Conservation (phyloP, 2,888 invertebrate species). For the Lasioglossum villosulum region DNA sequence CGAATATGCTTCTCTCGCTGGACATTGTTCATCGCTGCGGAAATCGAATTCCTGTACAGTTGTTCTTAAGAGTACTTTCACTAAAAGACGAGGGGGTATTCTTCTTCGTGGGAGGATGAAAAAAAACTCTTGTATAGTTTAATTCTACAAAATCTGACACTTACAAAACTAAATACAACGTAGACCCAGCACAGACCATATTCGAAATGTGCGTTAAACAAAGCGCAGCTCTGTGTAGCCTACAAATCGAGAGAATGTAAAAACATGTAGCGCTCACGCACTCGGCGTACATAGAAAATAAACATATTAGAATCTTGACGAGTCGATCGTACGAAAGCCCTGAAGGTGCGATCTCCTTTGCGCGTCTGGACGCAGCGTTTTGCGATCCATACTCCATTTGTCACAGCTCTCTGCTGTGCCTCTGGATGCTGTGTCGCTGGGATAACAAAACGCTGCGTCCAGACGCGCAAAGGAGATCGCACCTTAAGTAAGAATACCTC, state of each 20-base stretch:
- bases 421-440: no score
- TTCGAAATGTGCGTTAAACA: not conserved
- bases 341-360: no score
- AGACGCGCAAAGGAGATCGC: no score
- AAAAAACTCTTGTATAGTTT: not conserved
- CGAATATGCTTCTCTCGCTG: not conserved
- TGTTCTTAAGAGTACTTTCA: not conserved
- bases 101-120: not conserved
- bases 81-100: not conserved
- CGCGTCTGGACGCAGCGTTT: no score
- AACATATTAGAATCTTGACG: not conserved
- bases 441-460: no score
- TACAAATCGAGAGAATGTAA: not conserved
- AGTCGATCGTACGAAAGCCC: not conserved
- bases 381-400: no score
- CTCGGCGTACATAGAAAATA: not conserved
- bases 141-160: not conserved
- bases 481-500: not conserved
- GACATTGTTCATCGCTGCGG: not conserved
- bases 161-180: not conserved
- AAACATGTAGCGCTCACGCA: not conserved
- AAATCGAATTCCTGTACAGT: slow-evolving; percentile 3
- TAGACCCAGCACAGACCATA: not conserved
- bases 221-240: not conserved
- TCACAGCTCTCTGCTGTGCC: no score